Base-by-base conservation (phyloP, 2,113 vertebrate species). In the Rana temporaria region DNA sequence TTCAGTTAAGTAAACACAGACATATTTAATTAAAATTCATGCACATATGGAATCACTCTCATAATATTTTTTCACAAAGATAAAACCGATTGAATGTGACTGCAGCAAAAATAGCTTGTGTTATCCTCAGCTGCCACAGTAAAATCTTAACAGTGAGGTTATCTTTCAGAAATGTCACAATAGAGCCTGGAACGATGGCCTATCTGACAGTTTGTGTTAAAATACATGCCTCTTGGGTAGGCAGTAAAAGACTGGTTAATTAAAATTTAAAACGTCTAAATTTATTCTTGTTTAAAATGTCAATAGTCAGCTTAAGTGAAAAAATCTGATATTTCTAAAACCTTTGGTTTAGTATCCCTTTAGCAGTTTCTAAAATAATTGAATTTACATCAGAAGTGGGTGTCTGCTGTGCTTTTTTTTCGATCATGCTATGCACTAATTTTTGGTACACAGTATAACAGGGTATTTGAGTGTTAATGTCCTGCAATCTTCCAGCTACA, bases 241-340 rank as follows among this genome's bases (percentile, higher is more conserved):
- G 48, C 48, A 71, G 53, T 71, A 52, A 71, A 71, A 55, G 69
- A 55, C 20, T 52, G 48, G 69, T 71, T 71, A 71, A 71, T 71
- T 71, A 52, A 71, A 71, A 71, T 55, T 71, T 48, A 71, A 71
- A 48, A 71, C 16, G 24, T 48, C 69, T 55, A 71, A 71, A 71
- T 71, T 56, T 71, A 71, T 55, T 15, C n/a, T 71, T 71, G 48
- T 71, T 52, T 56, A 71, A 71, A 71, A 71, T 71, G 69, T 71
- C 69, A 71, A 69, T 69, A 69, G 67, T 48, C 67, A 42, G 38
- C 34, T 42, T 38, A 42, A 14, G 17, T 67, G 30, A 7, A 67
- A 64, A 64, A 69, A 71, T 22, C 20, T 26, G 20, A 63, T 63
- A 63, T 20, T 63, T 63, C 42, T 14, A 63, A 63, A 24, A 14